phyloP scores from a whole-genome alignment of 2,797 vertebrate genomes.

The Pelobates cultripes region DNA sequence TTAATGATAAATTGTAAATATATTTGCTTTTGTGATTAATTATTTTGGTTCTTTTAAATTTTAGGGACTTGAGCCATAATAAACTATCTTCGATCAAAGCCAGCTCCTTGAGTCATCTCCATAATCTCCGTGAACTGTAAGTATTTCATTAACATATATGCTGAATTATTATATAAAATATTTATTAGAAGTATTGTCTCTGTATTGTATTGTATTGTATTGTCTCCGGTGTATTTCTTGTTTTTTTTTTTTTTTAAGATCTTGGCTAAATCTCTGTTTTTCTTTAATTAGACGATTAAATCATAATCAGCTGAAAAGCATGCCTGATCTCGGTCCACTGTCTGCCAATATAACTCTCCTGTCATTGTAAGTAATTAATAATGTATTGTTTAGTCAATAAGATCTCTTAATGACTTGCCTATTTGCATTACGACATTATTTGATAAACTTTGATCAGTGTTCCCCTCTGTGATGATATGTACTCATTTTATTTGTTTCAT shows the following conservation, averaged over 20 bases:
- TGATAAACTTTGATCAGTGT: no score
- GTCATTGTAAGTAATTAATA: slow-evolving; percentile 83
- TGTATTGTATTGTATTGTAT: neutral
- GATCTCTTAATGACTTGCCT: no score
- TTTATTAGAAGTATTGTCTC: neutral
- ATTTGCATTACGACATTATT: no score
- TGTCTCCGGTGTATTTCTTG: no score
- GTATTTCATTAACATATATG: slow-evolving; percentile 58
- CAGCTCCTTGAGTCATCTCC: slow-evolving; percentile 81
- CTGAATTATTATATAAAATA: no score
- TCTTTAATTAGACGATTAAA: slow-evolving; percentile 83
- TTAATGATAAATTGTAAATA: no score
- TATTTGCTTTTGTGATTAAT: neutral
- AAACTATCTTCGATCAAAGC: slow-evolving; percentile 83
- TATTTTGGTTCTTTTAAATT: slow-evolving; percentile 51
- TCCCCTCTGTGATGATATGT: no score
- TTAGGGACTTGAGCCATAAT: slow-evolving; percentile 93
- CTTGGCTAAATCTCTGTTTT: neutral
- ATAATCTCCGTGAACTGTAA: slow-evolving; percentile 90
- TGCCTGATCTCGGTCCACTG: slow-evolving; percentile 82
- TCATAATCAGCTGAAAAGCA: slow-evolving; percentile 84
- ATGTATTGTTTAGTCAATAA: neutral
- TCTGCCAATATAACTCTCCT: slow-evolving; percentile 86
- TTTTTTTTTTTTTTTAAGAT: neutral
- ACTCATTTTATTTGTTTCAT: no score